Evolutionary conservation across 2,797 vertebrate species (phyloP).

Genomic region (Clangula hyemalis): DNA sequence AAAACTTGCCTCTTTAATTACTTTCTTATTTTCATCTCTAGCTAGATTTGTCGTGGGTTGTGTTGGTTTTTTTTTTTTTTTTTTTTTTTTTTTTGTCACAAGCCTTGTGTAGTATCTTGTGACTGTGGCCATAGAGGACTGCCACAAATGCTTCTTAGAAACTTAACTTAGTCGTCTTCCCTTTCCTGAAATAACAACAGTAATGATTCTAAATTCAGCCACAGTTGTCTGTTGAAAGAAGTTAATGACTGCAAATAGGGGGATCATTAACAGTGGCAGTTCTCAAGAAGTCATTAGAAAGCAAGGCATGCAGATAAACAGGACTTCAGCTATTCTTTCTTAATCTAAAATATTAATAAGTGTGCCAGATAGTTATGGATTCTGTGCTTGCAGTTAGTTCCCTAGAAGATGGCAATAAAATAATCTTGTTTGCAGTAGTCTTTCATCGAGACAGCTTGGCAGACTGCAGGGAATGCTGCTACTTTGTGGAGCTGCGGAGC

Average conservation of each 20-base stretch:
- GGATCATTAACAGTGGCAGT: not conserved
- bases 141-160: not conserved
- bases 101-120: not conserved
- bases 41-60: not conserved
- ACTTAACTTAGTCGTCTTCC: not conserved
- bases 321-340: not conserved
- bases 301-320: not conserved
- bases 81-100: not conserved
- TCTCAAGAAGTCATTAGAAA: not conserved
- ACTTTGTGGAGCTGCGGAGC: not conserved
- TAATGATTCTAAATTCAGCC: not conserved
- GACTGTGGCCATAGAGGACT: rapidly evolving
- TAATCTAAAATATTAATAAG: not conserved
- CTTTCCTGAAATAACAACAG: not conserved
- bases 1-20: not conserved
- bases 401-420: not conserved
- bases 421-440: not conserved
- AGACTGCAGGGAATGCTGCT: not conserved
- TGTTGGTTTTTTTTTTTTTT: not conserved
- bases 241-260: not conserved
- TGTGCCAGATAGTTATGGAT: not conserved
- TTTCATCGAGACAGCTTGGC: not conserved
- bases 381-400: not conserved
- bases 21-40: not conserved
- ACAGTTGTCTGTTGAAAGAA: not conserved